A percentile compares a stretch with the other conserved stretches of the same genome.
Conservation (phyloP, 2,888 invertebrate genomes). For the Anodontia alba region DNA sequence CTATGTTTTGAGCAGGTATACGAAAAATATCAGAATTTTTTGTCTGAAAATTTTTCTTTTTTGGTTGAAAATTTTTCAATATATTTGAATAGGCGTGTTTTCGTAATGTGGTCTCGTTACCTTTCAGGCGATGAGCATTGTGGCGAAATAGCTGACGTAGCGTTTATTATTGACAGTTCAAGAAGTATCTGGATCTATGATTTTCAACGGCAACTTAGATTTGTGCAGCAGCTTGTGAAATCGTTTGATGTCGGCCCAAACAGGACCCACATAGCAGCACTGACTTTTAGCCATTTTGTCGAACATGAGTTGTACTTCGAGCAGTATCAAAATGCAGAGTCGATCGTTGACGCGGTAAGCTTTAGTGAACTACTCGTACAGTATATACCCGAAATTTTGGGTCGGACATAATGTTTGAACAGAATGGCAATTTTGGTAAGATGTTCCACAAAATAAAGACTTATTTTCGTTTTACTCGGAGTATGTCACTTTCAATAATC, state of each 20-base stretch:
- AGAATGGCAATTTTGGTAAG: too few relatives aligned
- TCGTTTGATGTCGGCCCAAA: constrained; percentile 36
- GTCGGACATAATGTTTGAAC: too few relatives aligned
- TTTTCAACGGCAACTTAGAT: constrained; percentile 32
- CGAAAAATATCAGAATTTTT: too few relatives aligned
- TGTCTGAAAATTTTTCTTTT: too few relatives aligned
- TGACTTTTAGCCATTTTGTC: constrained; percentile 30
- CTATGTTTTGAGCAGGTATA: too few relatives aligned
- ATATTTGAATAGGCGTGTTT: too few relatives aligned
- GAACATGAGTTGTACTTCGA: constrained; percentile 30
- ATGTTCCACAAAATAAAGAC: too few relatives aligned
- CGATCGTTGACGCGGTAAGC: constrained; percentile 16
- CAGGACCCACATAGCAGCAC: constrained; percentile 35
- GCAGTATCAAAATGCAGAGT: not conserved
- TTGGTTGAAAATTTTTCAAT: too few relatives aligned
- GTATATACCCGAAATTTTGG: too few relatives aligned
- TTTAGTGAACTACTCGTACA: not conserved
- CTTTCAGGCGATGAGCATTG: constrained; percentile 30
- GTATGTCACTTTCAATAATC: too few relatives aligned
- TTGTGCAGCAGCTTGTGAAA: constrained; percentile 34
- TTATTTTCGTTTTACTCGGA: too few relatives aligned
- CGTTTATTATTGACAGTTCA: constrained; percentile 53
- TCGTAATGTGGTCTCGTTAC: too few relatives aligned
- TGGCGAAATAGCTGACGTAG: constrained; percentile 40
- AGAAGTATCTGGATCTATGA: constrained; percentile 41